A percentile compares a stretch with the other conserved stretches of the same genome.
Conservation (phyloP, 2,888 invertebrate genomes). For the Sceliomorpha sp. region DNA sequence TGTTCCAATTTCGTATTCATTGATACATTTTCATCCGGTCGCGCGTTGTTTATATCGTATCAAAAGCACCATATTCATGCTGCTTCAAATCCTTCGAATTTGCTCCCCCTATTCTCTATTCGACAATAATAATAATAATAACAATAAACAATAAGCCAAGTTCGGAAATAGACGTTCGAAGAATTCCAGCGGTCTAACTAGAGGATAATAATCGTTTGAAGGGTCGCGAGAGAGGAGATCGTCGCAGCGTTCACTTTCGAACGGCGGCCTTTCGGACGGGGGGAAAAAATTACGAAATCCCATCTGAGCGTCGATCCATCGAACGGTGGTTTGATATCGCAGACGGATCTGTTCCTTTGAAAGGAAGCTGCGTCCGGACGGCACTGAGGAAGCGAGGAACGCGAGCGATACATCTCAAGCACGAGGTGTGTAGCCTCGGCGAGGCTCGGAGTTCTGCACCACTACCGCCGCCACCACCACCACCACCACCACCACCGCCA, state of each 20-base stretch:
- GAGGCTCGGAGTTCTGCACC: too few relatives aligned
- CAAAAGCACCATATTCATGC: too few relatives aligned
- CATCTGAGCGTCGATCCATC: constrained; percentile 68
- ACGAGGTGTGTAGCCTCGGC: constrained; percentile 24
- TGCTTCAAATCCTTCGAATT: too few relatives aligned
- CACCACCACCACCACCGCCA: too few relatives aligned
- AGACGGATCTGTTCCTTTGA: constrained; percentile 63
- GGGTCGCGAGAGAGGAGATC: constrained; percentile 6
- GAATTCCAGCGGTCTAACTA: too few relatives aligned
- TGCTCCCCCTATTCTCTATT: too few relatives aligned
- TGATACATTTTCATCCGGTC: neutral
- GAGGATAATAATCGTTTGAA: constrained; percentile 25
- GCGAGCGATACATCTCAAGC: constrained; percentile 16
- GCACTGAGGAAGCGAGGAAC: constrained; percentile 55
- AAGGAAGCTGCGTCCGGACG: constrained; percentile 51
- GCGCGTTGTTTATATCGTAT: too few relatives aligned
- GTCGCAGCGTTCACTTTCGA: constrained; percentile 25
- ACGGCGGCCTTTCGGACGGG: neutral
- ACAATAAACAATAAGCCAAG: too few relatives aligned
- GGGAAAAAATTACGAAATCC: constrained; percentile 69
- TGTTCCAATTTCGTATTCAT: neutral
- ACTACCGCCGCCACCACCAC: too few relatives aligned
- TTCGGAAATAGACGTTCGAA: too few relatives aligned
- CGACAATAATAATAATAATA: too few relatives aligned
- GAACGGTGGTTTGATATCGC: constrained; percentile 70